Evolutionary conservation across 2,888 invertebrate genomes (phyloP).

Genomic region (Agapostemon virescens): DNA sequence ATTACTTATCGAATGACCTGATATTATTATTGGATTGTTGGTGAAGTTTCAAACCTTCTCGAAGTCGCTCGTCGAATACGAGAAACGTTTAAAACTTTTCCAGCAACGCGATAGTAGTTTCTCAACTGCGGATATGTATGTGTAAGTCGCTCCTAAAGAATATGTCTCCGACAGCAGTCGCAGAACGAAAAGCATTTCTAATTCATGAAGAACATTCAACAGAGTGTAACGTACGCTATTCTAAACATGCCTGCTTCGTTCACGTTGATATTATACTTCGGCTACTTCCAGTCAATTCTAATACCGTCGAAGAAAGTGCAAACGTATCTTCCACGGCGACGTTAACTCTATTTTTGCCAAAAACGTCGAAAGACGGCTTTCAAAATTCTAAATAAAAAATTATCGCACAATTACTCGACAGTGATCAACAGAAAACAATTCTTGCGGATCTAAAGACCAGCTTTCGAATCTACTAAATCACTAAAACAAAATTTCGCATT

Average conservation of each 20-base stretch:
- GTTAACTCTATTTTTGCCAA: not conserved
- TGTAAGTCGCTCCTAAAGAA: not conserved
- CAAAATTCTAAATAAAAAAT: not conserved
- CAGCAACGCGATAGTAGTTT: not conserved
- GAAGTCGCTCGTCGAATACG: not conserved
- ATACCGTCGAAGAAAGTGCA: not conserved
- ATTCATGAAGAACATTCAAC: not conserved
- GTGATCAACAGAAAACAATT: too few species aligned
- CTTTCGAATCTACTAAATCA: too few species aligned
- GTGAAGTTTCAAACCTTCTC: not conserved
- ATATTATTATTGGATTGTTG: constrained; percentile 2
- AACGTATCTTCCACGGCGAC: not conserved
- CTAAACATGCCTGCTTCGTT: not conserved
- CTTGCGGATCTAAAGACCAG: too few species aligned
- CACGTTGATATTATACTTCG: too few species aligned
- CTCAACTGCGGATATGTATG: too few species aligned
- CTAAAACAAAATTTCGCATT: too few species aligned
- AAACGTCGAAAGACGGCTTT: not conserved
- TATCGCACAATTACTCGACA: too few species aligned
- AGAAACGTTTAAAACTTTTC: constrained; percentile 1
- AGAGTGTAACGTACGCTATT: not conserved
- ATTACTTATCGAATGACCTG: constrained; percentile 10
- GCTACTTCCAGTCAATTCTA: not conserved
- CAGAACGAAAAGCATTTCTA: constrained; percentile 1
- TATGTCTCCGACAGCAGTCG: not conserved